phyloP scores from a whole-genome alignment of 2,888 invertebrate genomes.

The Agrochola lota region DNA sequence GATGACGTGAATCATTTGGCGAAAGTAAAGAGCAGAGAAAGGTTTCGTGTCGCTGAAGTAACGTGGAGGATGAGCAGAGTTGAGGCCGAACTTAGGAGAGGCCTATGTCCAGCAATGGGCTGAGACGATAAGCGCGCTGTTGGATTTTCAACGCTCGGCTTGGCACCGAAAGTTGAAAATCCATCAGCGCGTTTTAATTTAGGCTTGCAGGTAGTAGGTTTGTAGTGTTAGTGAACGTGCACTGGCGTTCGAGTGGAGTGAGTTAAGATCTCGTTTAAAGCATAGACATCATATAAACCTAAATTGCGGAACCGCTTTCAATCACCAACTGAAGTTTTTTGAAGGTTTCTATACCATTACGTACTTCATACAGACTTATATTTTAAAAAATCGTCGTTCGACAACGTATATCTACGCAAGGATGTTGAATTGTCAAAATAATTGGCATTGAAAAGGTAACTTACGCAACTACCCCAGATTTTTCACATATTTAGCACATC shows the following conservation, averaged over 20 bases:
- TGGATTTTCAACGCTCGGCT: background rate
- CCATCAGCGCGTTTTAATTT: background rate
- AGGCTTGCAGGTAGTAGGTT: background rate
- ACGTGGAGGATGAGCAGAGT: background rate
- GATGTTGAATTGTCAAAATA: background rate
- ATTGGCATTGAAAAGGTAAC: background rate
- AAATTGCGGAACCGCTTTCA: background rate
- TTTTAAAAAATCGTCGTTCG: background rate
- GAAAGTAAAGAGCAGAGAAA: slow-evolving; percentile 33
- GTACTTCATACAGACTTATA: no score
- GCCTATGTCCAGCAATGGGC: background rate
- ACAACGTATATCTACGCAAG: background rate
- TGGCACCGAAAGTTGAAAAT: background rate
- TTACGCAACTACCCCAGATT: background rate
- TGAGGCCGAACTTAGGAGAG: background rate
- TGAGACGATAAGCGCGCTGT: background rate
- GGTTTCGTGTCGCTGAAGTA: slow-evolving; percentile 10
- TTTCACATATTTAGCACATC: background rate
- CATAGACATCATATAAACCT: background rate
- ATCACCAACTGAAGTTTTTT: no score
- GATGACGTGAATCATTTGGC: slow-evolving; percentile 43
- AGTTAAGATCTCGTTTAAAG: background rate
- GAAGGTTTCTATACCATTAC: no score
- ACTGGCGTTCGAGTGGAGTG: background rate
- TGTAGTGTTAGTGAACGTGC: no score